These are phyloP conservation scores for Diadumene lineata DNA, from an alignment of 92 coral and sea anemone species.

Conservation along the genomic window DNA sequence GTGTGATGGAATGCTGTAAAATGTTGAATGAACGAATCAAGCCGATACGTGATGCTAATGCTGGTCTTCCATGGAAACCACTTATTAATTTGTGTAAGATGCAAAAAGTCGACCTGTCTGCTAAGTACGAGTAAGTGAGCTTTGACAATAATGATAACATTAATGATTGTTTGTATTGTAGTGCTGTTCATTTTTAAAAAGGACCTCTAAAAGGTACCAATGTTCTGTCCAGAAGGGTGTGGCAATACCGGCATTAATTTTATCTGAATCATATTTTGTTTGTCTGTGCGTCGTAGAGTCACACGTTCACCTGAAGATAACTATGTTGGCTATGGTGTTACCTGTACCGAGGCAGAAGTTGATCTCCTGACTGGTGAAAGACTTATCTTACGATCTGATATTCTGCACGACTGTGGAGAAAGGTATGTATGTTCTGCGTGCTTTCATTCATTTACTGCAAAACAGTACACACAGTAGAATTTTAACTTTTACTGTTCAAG, in stretches of 20 bases:
- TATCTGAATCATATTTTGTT: neutral
- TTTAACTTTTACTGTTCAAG: too few relatives aligned
- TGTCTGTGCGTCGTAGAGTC: conserved; percentile 12
- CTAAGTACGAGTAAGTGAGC: conserved; percentile 42
- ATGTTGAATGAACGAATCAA: conserved; percentile 55
- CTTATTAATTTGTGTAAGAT: conserved; percentile 24
- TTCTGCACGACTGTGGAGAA: conserved; percentile 62
- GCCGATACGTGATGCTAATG: conserved; percentile 40
- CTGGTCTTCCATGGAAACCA: conserved; percentile 46
- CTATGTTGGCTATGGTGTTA: conserved; percentile 50
- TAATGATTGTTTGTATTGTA: neutral
- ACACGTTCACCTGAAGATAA: conserved; percentile 2
- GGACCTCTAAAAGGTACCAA: too few relatives aligned
- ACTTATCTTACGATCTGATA: conserved; percentile 49
- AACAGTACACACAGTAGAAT: too few relatives aligned
- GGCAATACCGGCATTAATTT: neutral
- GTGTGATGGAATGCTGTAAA: conserved; percentile 51
- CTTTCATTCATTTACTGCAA: neutral
- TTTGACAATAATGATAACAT: neutral
- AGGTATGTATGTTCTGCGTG: conserved; percentile 24
- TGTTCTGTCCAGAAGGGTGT: too few relatives aligned
- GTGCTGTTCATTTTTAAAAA: neutral
- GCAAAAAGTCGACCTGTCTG: conserved; percentile 48
- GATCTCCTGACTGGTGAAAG: conserved; percentile 64
- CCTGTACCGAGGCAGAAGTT: conserved; percentile 62